Percentiles rank a stretch among this genome's conserved stretches.
Conservation (phyloP, 92 coral and sea anemone species). For the Actinostola sp. region DNA sequence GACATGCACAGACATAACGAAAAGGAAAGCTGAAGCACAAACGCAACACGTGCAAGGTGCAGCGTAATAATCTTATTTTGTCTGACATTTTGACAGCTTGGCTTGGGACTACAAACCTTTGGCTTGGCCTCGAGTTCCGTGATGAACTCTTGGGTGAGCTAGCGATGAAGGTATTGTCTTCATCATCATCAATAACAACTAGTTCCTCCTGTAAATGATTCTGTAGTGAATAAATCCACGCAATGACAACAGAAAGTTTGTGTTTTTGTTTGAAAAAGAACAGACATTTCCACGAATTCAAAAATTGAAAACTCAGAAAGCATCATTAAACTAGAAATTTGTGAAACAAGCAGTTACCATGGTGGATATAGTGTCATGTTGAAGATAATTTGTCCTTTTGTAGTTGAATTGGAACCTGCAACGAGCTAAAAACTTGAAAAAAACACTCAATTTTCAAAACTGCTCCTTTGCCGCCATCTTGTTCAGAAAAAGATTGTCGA, state of each 20-base stretch:
- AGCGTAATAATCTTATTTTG: too few relatives aligned
- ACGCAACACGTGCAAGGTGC: background rate
- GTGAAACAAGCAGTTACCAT: slow-evolving; percentile 3
- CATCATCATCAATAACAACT: slow-evolving; percentile 15
- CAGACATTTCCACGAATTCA: too few relatives aligned
- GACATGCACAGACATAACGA: too few relatives aligned
- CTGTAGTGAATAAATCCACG: background rate
- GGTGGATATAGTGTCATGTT: slow-evolving; percentile 1
- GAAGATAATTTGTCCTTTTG: background rate
- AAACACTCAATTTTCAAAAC: slow-evolving; percentile 5
- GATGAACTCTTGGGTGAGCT: background rate
- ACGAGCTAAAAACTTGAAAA: background rate
- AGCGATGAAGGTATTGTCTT: background rate
- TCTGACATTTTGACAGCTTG: background rate
- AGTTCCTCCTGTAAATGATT: background rate
- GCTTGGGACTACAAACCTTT: background rate
- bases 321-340: too few relatives aligned
- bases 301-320: too few relatives aligned
- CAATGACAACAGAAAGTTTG: too few relatives aligned
- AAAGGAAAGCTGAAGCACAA: too few relatives aligned
- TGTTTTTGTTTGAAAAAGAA: too few relatives aligned
- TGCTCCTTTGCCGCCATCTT: slow-evolving; percentile 34
- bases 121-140: slow-evolving; percentile 11
- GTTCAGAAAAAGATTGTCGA: background rate
- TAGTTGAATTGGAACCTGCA: background rate